These are phyloP conservation scores for Drosophila quadrilineata DNA, from an alignment of 1,140 invertebrate genomes.

Conservation along the genomic window DNA sequence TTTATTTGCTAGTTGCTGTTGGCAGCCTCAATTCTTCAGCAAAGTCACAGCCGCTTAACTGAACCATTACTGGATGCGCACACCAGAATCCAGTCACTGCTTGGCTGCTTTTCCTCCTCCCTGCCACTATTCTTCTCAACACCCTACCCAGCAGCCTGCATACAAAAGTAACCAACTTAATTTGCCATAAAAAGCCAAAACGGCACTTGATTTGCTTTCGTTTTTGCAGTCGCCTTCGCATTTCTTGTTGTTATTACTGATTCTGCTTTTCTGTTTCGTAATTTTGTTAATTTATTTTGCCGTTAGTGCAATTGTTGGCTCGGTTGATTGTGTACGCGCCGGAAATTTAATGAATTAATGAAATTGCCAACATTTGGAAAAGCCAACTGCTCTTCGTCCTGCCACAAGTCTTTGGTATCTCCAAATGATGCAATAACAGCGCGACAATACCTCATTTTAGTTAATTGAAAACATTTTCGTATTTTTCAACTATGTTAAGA, in stretches of 20 bases:
- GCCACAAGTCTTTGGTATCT: not conserved
- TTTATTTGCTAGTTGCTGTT: conserved; percentile 55
- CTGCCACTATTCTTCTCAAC: not conserved
- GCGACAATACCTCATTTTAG: conserved; percentile 50
- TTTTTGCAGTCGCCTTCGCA: conserved; percentile 20
- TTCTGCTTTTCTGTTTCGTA: conserved; percentile 21
- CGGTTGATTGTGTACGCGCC: conserved; percentile 38
- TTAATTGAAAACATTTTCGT: conserved; percentile 68
- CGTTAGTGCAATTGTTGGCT: too few relatives aligned
- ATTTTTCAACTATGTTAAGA: conserved; percentile 23
- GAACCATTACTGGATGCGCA: not conserved
- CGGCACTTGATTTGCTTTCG: conserved; percentile 66
- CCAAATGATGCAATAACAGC: conserved; percentile 21
- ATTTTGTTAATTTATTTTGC: too few relatives aligned
- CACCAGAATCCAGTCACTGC: not conserved
- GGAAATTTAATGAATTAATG: conserved; percentile 79
- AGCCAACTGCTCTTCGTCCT: too few relatives aligned
- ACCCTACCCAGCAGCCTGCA: too few relatives aligned
- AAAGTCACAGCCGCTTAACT: conserved; percentile 3
- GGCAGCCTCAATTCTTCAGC: conserved; percentile 32
- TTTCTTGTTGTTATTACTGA: not conserved
- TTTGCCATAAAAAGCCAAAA: conserved; percentile 66
- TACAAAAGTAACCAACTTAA: conserved; percentile 54
- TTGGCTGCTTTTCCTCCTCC: not conserved
- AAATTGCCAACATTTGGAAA: conserved; percentile 72